A percentile compares a stretch with the other conserved stretches of the same genome.
These are phyloP conservation scores for Intellagama lesueurii DNA, from an alignment of 2,797 vertebrate species.

Conservation along the genomic window DNA sequence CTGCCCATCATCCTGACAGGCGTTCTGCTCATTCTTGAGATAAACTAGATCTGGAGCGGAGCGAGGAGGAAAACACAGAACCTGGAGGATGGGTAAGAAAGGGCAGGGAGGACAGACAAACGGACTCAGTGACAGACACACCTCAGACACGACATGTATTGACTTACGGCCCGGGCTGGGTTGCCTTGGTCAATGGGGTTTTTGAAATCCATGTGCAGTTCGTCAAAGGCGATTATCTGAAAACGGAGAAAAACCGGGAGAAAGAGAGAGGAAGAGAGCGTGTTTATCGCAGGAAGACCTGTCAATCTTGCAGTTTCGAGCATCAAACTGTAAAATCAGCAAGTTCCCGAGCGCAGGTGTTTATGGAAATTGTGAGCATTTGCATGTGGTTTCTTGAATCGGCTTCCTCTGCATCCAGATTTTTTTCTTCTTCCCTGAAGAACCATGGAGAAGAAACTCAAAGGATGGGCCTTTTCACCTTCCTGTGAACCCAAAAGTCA, in stretches of 20 bases:
- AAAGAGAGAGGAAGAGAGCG: not conserved
- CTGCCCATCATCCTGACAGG: not conserved
- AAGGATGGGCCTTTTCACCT: no score
- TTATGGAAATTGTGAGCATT: not conserved
- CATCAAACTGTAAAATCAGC: not conserved
- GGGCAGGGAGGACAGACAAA: not conserved
- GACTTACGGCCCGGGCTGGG: constrained; percentile 93
- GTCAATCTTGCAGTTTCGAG: not conserved
- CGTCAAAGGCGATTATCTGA: constrained; percentile 95
- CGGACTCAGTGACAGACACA: constrained; percentile 71
- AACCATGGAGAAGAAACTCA: no score
- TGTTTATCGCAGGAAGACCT: not conserved
- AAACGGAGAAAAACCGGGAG: constrained; percentile 52
- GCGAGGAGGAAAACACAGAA: not conserved
- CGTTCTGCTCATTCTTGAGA: not conserved
- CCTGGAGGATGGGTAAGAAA: not conserved
- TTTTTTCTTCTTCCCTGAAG: not conserved
- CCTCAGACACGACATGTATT: constrained; percentile 75
- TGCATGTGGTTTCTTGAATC: not conserved
- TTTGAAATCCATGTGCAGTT: constrained; percentile 95
- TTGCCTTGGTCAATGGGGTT: constrained; percentile 97
- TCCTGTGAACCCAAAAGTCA: no score
- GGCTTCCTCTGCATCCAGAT: not conserved
- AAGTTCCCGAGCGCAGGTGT: not conserved
- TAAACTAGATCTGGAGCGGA: not conserved